These are phyloP conservation scores for Drosophila sp. DNA, from an alignment of 1,140 invertebrate genomes.

Conservation along the genomic window DNA sequence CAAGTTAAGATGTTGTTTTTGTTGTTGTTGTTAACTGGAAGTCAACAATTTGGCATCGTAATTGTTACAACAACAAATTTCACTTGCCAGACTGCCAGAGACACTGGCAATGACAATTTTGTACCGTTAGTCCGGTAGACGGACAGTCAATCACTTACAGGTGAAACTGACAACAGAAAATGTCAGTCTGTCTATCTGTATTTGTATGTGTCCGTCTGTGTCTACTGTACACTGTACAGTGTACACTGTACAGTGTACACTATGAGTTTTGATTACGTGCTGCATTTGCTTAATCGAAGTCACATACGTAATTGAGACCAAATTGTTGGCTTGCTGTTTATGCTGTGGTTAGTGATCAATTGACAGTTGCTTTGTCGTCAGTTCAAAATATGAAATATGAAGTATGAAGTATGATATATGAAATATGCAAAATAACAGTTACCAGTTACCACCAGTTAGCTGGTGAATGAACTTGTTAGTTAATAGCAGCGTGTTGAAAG, in stretches of 20 bases:
- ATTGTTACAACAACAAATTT: slow-evolving; percentile 66
- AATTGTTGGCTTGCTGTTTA: slow-evolving; percentile 59
- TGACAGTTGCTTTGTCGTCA: slow-evolving; percentile 54
- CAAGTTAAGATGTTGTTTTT: slow-evolving; percentile 8
- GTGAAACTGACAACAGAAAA: slow-evolving; percentile 60
- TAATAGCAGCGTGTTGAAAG: slow-evolving; percentile 31
- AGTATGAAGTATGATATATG: slow-evolving; percentile 37
- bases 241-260: too few relatives aligned
- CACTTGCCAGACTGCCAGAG: slow-evolving; percentile 47
- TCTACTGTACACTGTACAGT: too few relatives aligned
- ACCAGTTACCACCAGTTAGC: not conserved
- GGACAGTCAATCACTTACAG: slow-evolving; percentile 20
- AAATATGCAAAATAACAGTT: slow-evolving; percentile 68
- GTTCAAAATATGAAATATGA: slow-evolving; percentile 9
- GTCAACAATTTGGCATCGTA: slow-evolving; percentile 58
- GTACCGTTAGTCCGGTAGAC: slow-evolving; percentile 63
- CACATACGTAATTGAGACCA: slow-evolving; percentile 54
- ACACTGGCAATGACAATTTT: slow-evolving; percentile 65
- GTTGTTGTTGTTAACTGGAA: slow-evolving; percentile 44
- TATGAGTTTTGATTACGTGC: slow-evolving; percentile 74
- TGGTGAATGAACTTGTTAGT: slow-evolving; percentile 72
- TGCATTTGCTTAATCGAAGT: slow-evolving; percentile 62
- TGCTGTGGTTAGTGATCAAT: not conserved
- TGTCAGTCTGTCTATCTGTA: not conserved
- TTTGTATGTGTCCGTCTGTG: not conserved